phyloP scores from a whole-genome alignment of 2,888 invertebrate genomes.

The Catocala fraxini region DNA sequence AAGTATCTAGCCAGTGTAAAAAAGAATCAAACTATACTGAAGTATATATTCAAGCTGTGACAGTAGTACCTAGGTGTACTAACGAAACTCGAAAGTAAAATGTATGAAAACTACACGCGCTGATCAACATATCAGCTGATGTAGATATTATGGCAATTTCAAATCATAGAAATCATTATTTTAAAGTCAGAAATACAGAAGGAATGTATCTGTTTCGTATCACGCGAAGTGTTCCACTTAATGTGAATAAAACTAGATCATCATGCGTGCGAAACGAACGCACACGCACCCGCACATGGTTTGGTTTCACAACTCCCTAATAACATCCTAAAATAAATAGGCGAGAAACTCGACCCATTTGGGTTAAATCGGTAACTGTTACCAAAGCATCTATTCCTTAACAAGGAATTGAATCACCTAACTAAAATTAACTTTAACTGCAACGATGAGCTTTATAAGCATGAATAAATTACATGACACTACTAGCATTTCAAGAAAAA shows the following conservation, averaged over 20 bases:
- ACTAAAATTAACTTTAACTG: neutral
- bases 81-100: too few relatives aligned
- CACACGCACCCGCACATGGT: slow-evolving; percentile 44
- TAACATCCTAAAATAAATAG: slow-evolving; percentile 63
- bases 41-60: too few relatives aligned
- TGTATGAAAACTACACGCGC: too few relatives aligned
- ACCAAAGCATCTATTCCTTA: slow-evolving; percentile 28
- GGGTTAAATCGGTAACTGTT: slow-evolving; percentile 46
- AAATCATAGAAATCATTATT: neutral
- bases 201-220: slow-evolving; percentile 47
- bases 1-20: neutral
- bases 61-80: too few relatives aligned
- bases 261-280: slow-evolving; percentile 52
- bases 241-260: slow-evolving; percentile 56
- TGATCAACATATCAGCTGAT: too few relatives aligned
- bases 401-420: slow-evolving; percentile 13
- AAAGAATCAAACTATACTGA: too few relatives aligned
- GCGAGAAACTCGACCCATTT: slow-evolving; percentile 53
- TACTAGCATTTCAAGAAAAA: too few relatives aligned
- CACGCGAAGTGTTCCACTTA: slow-evolving; percentile 52
- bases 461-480: too few relatives aligned
- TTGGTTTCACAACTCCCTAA: slow-evolving; percentile 63
- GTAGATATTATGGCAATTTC: neutral
- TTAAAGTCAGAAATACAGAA: slow-evolving; percentile 32
- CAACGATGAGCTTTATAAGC: too few relatives aligned